Percentiles rank a stretch among this genome's conserved stretches.
Evolutionary conservation across 35 echinoderm and acorn worm species (phyloP).

Genomic region (Lytechinus pictus): DNA sequence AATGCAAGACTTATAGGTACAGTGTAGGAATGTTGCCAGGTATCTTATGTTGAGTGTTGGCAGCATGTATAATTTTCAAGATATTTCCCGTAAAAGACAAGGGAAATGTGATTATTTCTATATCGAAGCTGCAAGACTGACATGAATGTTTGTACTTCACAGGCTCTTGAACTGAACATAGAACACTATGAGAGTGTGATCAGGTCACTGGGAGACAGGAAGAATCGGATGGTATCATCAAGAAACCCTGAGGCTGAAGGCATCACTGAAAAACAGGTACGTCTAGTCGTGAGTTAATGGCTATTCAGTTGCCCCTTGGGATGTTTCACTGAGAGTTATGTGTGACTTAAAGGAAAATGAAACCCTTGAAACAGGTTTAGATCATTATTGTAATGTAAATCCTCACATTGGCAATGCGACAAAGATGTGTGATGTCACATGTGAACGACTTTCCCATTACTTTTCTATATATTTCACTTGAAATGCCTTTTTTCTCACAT

Average conservation of each 20-base stretch:
- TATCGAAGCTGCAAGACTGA: not conserved
- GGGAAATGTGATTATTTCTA: not conserved
- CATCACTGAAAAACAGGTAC: conserved; percentile 72
- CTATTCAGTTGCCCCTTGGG: too few relatives aligned
- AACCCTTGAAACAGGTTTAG: too few relatives aligned
- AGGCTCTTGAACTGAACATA: conserved; percentile 84
- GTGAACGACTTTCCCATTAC: too few relatives aligned
- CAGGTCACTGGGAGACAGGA: conserved; percentile 62
- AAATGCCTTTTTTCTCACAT: too few relatives aligned
- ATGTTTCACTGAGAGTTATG: too few relatives aligned
- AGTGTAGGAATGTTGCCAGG: too few relatives aligned
- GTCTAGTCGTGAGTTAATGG: not conserved
- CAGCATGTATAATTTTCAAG: not conserved
- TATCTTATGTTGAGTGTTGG: not conserved
- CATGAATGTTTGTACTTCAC: not conserved
- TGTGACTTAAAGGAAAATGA: too few relatives aligned
- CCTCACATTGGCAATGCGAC: too few relatives aligned
- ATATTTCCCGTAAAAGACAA: not conserved
- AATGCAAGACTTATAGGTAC: too few relatives aligned
- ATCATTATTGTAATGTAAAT: too few relatives aligned
- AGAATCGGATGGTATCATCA: conserved; percentile 51
- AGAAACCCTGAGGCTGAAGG: conserved; percentile 66
- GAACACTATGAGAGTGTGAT: conserved; percentile 72
- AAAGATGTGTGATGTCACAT: too few relatives aligned
- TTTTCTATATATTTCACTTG: too few relatives aligned